Conservation (phyloP, 2,113 vertebrate genomes). For the Archilochus colubris region DNA sequence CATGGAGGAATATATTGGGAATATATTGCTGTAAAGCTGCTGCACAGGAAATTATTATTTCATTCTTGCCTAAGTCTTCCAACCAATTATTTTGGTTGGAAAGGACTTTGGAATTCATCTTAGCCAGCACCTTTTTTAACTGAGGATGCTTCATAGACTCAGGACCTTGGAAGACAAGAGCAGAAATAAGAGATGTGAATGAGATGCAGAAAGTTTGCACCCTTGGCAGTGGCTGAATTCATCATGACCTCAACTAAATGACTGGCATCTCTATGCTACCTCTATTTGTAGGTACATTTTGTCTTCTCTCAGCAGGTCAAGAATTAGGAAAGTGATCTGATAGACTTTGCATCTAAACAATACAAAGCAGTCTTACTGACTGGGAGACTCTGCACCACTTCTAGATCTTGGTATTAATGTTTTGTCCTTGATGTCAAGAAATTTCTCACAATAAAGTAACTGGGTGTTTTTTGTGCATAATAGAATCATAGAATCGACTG, state of each 20-base stretch:
- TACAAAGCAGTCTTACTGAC: not conserved
- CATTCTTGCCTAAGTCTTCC: too few relatives aligned
- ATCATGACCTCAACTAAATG: not conserved
- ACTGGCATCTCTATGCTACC: not conserved
- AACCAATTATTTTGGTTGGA: too few relatives aligned
- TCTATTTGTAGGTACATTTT: not conserved
- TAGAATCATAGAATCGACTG: too few relatives aligned
- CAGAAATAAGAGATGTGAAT: not conserved
- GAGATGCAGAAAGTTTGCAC: not conserved
- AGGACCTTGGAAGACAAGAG: not conserved
- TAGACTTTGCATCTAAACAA: not conserved
- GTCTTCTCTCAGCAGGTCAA: not conserved
- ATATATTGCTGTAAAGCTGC: too few relatives aligned
- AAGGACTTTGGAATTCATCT: too few relatives aligned
- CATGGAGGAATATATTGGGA: too few relatives aligned
- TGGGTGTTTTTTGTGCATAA: not conserved
- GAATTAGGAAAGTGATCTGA: not conserved
- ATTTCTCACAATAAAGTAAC: not conserved
- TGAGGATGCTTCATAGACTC: not conserved
- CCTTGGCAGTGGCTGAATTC: not conserved
- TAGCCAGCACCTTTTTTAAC: not conserved
- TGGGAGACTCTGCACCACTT: not conserved
- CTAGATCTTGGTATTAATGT: not conserved
- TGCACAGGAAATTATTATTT: too few relatives aligned
- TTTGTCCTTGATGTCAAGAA: not conserved